Evolutionary conservation across 2,797 vertebrate genomes (phyloP).

Genomic region (Clarias fuscus): DNA sequence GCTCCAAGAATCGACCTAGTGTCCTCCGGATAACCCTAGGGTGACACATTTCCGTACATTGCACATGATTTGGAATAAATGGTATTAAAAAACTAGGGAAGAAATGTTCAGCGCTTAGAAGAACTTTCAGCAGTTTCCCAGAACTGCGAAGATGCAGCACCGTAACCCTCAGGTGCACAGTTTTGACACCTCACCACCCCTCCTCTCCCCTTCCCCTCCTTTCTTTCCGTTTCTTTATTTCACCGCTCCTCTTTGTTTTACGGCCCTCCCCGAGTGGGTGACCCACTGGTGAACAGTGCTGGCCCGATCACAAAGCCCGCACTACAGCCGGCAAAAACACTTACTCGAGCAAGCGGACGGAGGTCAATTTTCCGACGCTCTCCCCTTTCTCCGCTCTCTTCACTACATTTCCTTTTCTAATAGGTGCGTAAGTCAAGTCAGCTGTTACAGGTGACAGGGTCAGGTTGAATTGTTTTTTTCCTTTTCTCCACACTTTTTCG

Average conservation of each 20-base stretch:
- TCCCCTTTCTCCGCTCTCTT: neutral
- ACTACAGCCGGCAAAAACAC: conserved; percentile 29
- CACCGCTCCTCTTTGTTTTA: neutral
- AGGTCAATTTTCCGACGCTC: conserved; percentile 18
- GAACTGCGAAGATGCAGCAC: neutral
- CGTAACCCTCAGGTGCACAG: neutral
- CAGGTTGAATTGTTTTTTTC: neutral
- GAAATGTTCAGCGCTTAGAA: neutral
- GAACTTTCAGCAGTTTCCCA: neutral
- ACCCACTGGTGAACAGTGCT: conserved; percentile 1
- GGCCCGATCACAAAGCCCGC: conserved; percentile 21
- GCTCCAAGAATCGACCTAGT: no score
- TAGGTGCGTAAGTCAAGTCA: conserved; percentile 31
- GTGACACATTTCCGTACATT: no score
- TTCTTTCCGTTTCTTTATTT: neutral
- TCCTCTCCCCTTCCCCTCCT: no score
- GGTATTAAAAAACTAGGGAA: neutral
- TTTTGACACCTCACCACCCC: neutral
- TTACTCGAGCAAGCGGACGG: conserved; percentile 6
- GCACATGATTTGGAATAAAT: no score
- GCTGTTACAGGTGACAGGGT: conserved; percentile 28
- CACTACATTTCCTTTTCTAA: conserved; percentile 39
- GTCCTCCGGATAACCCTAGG: no score
- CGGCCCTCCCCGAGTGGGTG: conserved; percentile 8
- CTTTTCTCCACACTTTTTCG: no score